Conservation (phyloP, 30 jellyfish, hydroid and myxozoan genomes). For the Pseudorhiza aurosa region DNA sequence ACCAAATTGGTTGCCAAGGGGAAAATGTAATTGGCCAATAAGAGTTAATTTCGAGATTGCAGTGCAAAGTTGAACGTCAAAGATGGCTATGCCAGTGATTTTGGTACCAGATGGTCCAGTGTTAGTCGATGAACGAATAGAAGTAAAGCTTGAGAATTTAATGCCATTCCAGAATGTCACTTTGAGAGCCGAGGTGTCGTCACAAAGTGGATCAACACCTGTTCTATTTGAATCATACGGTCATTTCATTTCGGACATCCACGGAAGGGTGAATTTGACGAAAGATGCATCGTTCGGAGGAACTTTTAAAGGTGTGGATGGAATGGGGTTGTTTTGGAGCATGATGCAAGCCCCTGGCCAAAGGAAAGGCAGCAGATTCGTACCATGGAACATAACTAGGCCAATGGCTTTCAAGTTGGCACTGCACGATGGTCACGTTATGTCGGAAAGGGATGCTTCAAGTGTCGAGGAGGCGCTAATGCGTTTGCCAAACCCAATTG, state of each 20-base stretch:
- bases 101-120: conserved; percentile 38
- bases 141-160: conserved; percentile 5
- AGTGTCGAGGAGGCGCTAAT: not conserved
- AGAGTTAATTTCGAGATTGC: no score
- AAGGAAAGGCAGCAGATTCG: conserved; percentile 49
- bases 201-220: not conserved
- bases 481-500: conserved; percentile 4
- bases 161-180: conserved; percentile 52
- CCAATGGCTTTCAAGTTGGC: conserved; percentile 27
- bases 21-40: no score
- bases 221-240: conserved; percentile 46
- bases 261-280: conserved; percentile 42
- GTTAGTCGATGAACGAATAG: conserved; percentile 39
- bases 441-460: not conserved
- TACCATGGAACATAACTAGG: conserved; percentile 23
- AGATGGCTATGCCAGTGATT: conserved; percentile 13
- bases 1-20: no score
- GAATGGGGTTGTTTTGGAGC: conserved; percentile 84
- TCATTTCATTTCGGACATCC: conserved; percentile 60
- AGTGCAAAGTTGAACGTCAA: no score
- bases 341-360: conserved; percentile 66
- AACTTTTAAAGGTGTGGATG: conserved; percentile 61
- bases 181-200: conserved; percentile 22
- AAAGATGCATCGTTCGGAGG: conserved; percentile 77
- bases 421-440: conserved; percentile 38